Conservation (phyloP, 2,113 vertebrate genomes). For the Corapipo altera region DNA sequence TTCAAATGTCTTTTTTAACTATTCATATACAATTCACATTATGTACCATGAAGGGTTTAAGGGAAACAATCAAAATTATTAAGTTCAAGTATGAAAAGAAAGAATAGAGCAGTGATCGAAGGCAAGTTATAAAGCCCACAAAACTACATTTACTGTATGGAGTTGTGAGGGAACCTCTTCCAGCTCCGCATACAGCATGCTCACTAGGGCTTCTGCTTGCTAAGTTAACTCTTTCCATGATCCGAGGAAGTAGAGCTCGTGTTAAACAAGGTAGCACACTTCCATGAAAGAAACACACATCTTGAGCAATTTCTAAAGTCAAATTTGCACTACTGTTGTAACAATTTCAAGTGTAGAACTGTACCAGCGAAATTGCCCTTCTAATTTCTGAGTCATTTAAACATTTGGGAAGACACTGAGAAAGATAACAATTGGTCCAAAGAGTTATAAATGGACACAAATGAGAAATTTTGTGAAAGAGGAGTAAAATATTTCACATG, state of each 20-base stretch:
- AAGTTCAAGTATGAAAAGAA: not conserved
- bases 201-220: not conserved
- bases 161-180: not conserved
- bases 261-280: not conserved
- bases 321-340: not conserved
- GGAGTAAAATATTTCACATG: conserved; percentile 25
- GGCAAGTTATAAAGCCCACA: not conserved
- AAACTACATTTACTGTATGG: not conserved
- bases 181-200: not conserved
- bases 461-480: not conserved
- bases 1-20: conserved; percentile 60
- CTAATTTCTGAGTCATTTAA: not conserved
- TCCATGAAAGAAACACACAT: not conserved
- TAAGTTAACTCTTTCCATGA: not conserved
- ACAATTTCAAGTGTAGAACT: not conserved
- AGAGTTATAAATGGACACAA: not conserved
- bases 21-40: not conserved
- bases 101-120: not conserved
- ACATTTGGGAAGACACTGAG: not conserved
- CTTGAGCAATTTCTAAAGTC: conserved; percentile 17
- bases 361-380: not conserved
- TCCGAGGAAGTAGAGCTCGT: not conserved
- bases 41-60: not conserved
- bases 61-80: not conserved
- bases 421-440: not conserved